phyloP scores from a whole-genome alignment of 53 echinoderm and acorn worm genomes.

The Echinarachnius parma region DNA sequence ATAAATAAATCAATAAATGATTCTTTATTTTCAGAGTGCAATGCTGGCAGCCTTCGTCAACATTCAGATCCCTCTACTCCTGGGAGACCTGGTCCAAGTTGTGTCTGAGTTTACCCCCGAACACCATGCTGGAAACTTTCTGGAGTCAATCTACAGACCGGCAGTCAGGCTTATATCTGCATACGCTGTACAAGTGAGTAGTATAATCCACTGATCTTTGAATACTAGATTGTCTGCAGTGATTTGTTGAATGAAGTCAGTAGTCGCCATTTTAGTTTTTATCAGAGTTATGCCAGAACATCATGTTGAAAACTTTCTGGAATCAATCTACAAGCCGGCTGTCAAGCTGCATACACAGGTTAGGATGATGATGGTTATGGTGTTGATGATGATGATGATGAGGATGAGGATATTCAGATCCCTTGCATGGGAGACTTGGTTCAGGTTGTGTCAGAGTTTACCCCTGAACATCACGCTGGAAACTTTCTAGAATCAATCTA shows the following conservation, averaged over 20 bases:
- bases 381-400: no score
- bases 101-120: constrained; percentile 67
- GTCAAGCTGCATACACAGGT: no score
- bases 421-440: constrained; percentile 94
- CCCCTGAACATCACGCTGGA: constrained; percentile 58
- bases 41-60: constrained; percentile 83
- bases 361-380: no score
- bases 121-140: constrained; percentile 69
- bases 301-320: no score
- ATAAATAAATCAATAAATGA: not conserved
- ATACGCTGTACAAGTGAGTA: constrained; percentile 83
- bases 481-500: constrained; percentile 72
- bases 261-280: no score
- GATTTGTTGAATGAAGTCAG: no score
- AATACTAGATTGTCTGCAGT: no score
- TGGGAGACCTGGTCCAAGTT: constrained; percentile 90
- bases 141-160: constrained; percentile 67
- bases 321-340: no score
- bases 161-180: constrained; percentile 74
- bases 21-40: constrained; percentile 73
- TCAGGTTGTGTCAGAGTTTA: constrained; percentile 79
- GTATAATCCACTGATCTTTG: no score
- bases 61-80: constrained; percentile 91
- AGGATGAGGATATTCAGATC: constrained; percentile 91
- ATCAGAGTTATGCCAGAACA: no score